Evolutionary conservation across 1,140 invertebrate genomes (phyloP), one percentile per base, ranked within the genome.

Genomic region (Contarinia nasturtii): DNA sequence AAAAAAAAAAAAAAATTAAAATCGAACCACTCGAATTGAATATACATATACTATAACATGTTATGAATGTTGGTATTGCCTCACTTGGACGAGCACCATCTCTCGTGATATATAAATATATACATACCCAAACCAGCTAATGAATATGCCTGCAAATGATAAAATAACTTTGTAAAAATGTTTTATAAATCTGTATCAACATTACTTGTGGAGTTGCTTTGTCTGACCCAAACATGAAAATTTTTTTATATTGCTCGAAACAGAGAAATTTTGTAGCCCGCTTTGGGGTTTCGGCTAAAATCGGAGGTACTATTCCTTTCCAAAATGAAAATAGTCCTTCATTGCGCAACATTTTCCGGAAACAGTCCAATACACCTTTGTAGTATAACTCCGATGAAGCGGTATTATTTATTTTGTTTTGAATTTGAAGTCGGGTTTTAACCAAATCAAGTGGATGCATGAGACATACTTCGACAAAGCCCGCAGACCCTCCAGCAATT

Each of bases 361-460:
- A 81, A 65, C 87, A 92, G 60, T 94, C 88, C 38, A 74, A 67
- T 34, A 94, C 76, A 18, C 87, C 88, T 57, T 64, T 75, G 55
- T 88, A 43, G 20, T 43, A 43, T 7, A 18, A 5, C 41, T 43
- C 14, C 17, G 14, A 40, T 19, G n/a, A 70, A 27, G 42, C 44
- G n/a, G 57, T 50, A 38, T 52, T 56, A 20, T 55, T 51, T 47
- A n/a, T 40, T 40, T 69, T 71, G n/a, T 70, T 60, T 61, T 87
- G 84, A 33, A 89, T 70, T 64, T 90, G 86, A 52, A 89, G 76
- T 48, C 86, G 68, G 7, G 89, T 95, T 70, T 94, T 94, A 1
- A 94, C 76, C 47, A 94, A 67, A 67, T 95, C 90, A 58, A 94
- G 69, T 2, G 90, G 91, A 69, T 94, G 88, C 90, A 95, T 94